Conservation (phyloP, 2,113 vertebrate species). For the Hydrolagus affinis region DNA sequence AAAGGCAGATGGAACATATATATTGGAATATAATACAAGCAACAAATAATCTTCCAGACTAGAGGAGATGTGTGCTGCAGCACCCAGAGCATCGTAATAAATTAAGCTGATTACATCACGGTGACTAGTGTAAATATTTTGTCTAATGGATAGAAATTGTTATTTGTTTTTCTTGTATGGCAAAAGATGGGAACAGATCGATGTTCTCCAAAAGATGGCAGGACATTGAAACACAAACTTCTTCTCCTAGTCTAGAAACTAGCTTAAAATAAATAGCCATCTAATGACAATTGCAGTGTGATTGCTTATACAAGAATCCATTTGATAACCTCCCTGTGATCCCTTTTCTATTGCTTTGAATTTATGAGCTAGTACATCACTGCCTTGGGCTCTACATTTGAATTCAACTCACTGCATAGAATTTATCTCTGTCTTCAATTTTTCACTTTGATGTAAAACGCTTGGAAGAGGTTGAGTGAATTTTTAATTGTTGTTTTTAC, state of each 20-base stretch:
- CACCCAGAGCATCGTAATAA: background rate
- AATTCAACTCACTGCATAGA: constrained; percentile 22
- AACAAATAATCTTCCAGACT: constrained; percentile 1
- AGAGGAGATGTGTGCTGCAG: background rate
- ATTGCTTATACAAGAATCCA: constrained; percentile 22
- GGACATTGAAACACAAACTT: constrained; percentile 6
- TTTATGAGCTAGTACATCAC: background rate
- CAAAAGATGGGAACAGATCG: background rate
- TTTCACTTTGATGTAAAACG: background rate
- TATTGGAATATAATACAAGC: background rate
- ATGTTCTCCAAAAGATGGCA: too few relatives aligned
- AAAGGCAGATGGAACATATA: background rate
- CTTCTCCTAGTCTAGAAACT: background rate
- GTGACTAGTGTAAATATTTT: constrained; percentile 1
- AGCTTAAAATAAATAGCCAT: constrained; percentile 2
- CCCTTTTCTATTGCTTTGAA: background rate
- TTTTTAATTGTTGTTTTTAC: background rate
- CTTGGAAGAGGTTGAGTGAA: background rate
- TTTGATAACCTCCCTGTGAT: constrained; percentile 5
- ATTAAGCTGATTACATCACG: background rate
- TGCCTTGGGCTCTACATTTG: background rate
- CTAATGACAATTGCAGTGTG: background rate
- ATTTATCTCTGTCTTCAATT: background rate
- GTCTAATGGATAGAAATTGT: constrained; percentile 22
- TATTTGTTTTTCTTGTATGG: constrained; percentile 11